Base-by-base conservation (phyloP, 1,140 invertebrate genomes). In the Cryptotermes secundus region DNA sequence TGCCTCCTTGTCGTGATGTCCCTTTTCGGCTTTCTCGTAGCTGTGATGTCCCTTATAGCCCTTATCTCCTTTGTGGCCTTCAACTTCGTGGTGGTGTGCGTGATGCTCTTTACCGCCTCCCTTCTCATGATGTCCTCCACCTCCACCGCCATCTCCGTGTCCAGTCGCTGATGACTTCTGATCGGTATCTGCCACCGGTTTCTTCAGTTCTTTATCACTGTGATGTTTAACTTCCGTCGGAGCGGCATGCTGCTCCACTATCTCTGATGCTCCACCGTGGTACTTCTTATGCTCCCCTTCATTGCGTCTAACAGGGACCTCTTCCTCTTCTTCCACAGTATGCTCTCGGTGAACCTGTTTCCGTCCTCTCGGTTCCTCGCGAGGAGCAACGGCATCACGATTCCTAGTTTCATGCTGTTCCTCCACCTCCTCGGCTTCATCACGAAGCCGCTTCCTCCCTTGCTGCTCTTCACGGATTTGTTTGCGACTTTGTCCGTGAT, bases 31-130 rank as follows among this genome's bases (percentile, higher is more conserved):
- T 45, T 86, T 85, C 42, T 86, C 85, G 53, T 86, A 82, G 35
- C 82, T 82, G 59, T 86, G 84, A 83, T 85, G 79, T 16, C 86
- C 86, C 82, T 86, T 86, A 72, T 85, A 84, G 24, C 82, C 85
- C 38, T 86, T 85, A 79, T 86, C 82, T 22, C 84, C 84, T 34
- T 86, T 84, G 34, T 83, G 82, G 79, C 84, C 84, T 10, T 84
- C 79, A 14, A 7, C 79, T 14, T 82, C 81, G 26, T 85, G 84
- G 22, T 86, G 84, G 2, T 86, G 65, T 34, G 81, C 38, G 65
- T 85, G 82, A 31, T 85, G 83, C 53, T 86, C 84, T 34, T 85
- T 81, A 2, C 86, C 86, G 1, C 86, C 86, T 24, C 84, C 86
- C 45, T 86, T 83, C 26, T 82, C 83, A 82, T 83, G 80, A 35